Percentiles rank a stretch among this genome's conserved stretches.
Conservation (phyloP, 2,888 invertebrate genomes). For the Eudasyphora cyanicolor region DNA sequence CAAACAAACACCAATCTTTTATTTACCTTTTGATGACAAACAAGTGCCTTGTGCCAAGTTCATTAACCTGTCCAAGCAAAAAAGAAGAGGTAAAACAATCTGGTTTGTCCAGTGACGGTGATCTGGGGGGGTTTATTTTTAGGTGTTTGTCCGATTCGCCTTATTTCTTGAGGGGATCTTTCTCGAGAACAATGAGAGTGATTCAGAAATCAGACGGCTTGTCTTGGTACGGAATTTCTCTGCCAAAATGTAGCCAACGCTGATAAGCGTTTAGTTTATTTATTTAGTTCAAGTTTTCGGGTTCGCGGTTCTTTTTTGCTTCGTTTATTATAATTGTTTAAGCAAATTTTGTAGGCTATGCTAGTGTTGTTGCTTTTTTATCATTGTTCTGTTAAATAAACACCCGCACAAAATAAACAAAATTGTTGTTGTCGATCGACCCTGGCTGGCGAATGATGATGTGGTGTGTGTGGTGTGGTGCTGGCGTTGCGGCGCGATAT, state of each 20-base stretch:
- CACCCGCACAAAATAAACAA: conserved; percentile 22
- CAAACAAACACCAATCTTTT: conserved; percentile 11
- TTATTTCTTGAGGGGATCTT: neutral
- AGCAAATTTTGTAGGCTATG: conserved; percentile 22
- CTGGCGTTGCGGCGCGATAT: conserved; percentile 36
- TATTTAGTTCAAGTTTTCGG: conserved; percentile 41
- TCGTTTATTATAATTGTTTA: conserved; percentile 20
- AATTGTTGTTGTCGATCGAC: neutral
- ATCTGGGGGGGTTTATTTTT: too few species aligned
- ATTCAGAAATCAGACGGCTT: neutral
- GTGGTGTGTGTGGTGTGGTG: neutral
- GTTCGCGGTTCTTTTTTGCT: conserved; percentile 53
- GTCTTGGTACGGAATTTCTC: neutral
- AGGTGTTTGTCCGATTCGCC: neutral
- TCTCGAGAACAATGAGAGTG: conserved; percentile 21
- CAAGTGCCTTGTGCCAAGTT: conserved; percentile 13
- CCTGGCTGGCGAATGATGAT: too few species aligned
- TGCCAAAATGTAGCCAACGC: conserved; percentile 9
- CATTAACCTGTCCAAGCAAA: conserved; percentile 10
- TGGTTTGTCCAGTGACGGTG: too few species aligned
- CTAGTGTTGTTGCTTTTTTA: neutral
- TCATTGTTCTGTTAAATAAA: conserved; percentile 12
- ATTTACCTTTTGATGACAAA: conserved; percentile 12
- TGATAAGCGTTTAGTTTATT: conserved; percentile 62
- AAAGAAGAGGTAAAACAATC: neutral